phyloP scores from a whole-genome alignment of 2,113 vertebrate species.

The Pygoscelis adeliae region DNA sequence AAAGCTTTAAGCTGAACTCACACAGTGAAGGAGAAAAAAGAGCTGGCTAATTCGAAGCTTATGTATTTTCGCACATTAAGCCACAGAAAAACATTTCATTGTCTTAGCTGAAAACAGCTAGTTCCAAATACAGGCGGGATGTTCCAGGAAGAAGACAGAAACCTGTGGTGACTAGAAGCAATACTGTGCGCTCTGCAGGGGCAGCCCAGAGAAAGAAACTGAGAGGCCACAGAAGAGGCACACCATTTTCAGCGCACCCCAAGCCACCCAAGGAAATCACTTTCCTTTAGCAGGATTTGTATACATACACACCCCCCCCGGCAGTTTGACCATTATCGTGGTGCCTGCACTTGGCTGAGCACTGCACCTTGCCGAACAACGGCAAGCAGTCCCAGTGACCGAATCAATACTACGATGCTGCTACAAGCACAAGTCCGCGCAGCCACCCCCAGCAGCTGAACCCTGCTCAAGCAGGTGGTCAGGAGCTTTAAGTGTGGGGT shows the following conservation, averaged over 20 bases:
- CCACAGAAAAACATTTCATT: not conserved
- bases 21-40: not conserved
- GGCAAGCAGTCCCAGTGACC: not conserved
- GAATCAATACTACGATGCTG: not conserved
- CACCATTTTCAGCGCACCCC: not conserved
- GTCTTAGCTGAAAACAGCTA: not conserved
- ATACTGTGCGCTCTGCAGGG: not conserved
- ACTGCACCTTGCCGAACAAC: not conserved
- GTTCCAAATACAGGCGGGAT: not conserved
- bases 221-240: not conserved
- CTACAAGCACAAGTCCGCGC: not conserved
- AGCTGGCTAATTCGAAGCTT: not conserved
- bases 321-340: fast-evolving
- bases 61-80: not conserved
- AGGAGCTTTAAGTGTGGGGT: not conserved
- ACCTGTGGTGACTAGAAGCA: not conserved
- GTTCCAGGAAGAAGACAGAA: not conserved
- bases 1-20: not conserved
- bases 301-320: fast-evolving
- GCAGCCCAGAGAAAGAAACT: not conserved
- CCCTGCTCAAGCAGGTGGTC: slow-evolving; percentile 11
- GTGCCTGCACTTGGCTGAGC: not conserved
- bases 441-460: slow-evolving; percentile 1
- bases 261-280: not conserved
- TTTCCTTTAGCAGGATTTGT: not conserved